Percentiles rank a stretch among this genome's conserved stretches.
Evolutionary conservation across 35 echinoderm and acorn worm species (phyloP).

Genomic region (Heliocidaris tuberculata): DNA sequence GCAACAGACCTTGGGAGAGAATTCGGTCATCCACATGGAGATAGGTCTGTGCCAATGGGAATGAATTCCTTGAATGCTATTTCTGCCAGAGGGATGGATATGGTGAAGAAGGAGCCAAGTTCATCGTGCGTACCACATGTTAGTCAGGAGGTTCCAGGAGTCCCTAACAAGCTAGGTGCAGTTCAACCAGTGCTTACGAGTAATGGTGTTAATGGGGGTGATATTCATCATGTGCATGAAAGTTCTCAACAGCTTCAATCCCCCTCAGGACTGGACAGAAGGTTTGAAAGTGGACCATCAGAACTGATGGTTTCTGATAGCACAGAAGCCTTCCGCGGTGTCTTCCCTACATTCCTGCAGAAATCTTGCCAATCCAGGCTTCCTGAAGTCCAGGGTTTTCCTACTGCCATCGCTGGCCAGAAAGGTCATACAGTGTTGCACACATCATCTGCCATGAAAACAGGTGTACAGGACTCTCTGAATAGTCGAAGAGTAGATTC

Average conservation of each 20-base stretch:
- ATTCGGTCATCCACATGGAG: neutral
- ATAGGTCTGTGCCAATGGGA: neutral
- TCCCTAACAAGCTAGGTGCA: neutral
- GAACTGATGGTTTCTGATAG: neutral
- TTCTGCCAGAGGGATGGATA: neutral
- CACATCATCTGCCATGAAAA: neutral
- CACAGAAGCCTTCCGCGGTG: neutral
- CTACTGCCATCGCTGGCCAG: neutral
- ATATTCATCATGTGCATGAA: neutral
- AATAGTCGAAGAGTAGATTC: neutral
- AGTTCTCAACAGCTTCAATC: neutral
- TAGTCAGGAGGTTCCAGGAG: neutral
- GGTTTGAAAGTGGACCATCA: neutral
- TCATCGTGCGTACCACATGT: neutral
- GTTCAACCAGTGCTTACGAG: neutral
- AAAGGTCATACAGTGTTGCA: neutral
- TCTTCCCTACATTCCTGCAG: slow-evolving; percentile 28
- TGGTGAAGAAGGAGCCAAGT: neutral
- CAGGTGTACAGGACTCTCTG: neutral
- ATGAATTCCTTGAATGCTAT: neutral
- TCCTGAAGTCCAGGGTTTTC: neutral
- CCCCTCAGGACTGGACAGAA: neutral
- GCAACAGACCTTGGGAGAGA: neutral
- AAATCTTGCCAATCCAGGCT: slow-evolving; percentile 16
- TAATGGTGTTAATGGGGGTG: neutral